Conservation (phyloP, 2,797 vertebrate genomes). For the Gymnodraco acuticeps region DNA sequence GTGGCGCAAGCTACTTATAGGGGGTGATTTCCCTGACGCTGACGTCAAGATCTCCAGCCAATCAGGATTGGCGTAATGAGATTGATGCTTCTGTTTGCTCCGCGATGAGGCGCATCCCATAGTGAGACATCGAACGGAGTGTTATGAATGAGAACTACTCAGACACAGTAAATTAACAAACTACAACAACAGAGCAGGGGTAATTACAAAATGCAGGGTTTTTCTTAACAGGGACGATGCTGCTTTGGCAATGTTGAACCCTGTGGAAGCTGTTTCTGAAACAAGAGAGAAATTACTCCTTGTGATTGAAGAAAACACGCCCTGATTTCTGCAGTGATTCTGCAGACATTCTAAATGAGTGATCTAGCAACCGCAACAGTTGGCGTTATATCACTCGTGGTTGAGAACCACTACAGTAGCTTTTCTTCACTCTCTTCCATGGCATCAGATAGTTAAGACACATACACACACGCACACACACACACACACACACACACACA, state of each 20-base stretch:
- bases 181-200: not conserved
- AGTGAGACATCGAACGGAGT: too few relatives aligned
- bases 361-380: constrained; percentile 28
- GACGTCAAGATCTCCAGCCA: too few relatives aligned
- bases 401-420: constrained; percentile 23
- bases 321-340: constrained; percentile 18
- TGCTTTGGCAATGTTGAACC: not conserved
- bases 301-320: constrained; percentile 37
- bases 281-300: constrained; percentile 3
- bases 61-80: too few relatives aligned
- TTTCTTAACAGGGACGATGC: constrained; percentile 4
- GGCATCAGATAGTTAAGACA: constrained; percentile 26
- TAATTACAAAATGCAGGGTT: constrained; percentile 15
- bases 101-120: too few relatives aligned
- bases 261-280: constrained; percentile 23
- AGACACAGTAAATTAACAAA: not conserved
- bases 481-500: constrained; percentile 4
- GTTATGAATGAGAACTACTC: too few relatives aligned
- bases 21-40: too few relatives aligned
- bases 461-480: not conserved
- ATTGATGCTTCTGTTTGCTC: too few relatives aligned
- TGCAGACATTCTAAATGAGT: constrained; percentile 25
- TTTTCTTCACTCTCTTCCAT: constrained; percentile 21
- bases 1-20: too few relatives aligned
- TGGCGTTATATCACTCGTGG: constrained; percentile 28